phyloP scores from a whole-genome alignment of 2,888 invertebrate species.

The Drosophila nr. perissopoda region DNA sequence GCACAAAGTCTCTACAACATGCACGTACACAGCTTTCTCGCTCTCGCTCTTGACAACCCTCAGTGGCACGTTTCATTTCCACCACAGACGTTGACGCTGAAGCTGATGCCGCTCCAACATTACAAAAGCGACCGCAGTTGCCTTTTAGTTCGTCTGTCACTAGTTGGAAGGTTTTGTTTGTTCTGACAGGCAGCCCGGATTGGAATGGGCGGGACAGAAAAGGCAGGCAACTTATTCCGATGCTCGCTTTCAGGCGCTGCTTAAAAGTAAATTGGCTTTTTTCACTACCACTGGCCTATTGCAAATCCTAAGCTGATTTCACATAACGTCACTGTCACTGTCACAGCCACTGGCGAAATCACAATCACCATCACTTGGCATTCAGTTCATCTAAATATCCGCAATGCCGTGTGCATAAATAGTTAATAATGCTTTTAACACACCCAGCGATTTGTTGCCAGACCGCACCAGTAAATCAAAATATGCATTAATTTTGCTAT shows the following conservation, averaged over 20 bases:
- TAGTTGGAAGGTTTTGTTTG: slow-evolving; percentile 42
- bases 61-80: slow-evolving; percentile 72
- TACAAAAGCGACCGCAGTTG: slow-evolving; percentile 50
- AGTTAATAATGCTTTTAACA: slow-evolving; percentile 70
- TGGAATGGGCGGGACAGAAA: not conserved
- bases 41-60: slow-evolving; percentile 3
- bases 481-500: slow-evolving; percentile 39
- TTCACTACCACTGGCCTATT: slow-evolving; percentile 19
- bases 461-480: slow-evolving; percentile 27
- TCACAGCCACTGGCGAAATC: slow-evolving; percentile 24
- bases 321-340: slow-evolving; percentile 25
- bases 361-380: slow-evolving; percentile 27
- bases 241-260: slow-evolving; percentile 48
- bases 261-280: slow-evolving; percentile 63
- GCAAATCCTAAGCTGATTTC: slow-evolving; percentile 45
- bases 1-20: slow-evolving; percentile 18
- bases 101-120: slow-evolving; percentile 51
- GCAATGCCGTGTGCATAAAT: slow-evolving; percentile 74
- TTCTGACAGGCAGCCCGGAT: slow-evolving; percentile 40
- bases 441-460: slow-evolving; percentile 37
- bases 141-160: slow-evolving; percentile 62
- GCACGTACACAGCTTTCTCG: slow-evolving; percentile 24
- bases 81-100: slow-evolving; percentile 67
- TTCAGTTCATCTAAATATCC: slow-evolving; percentile 55
- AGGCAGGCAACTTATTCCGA: slow-evolving; percentile 14